These are phyloP conservation scores for Epistrophe grossulariae DNA, from an alignment of 2,888 invertebrate genomes.

Conservation along the genomic window DNA sequence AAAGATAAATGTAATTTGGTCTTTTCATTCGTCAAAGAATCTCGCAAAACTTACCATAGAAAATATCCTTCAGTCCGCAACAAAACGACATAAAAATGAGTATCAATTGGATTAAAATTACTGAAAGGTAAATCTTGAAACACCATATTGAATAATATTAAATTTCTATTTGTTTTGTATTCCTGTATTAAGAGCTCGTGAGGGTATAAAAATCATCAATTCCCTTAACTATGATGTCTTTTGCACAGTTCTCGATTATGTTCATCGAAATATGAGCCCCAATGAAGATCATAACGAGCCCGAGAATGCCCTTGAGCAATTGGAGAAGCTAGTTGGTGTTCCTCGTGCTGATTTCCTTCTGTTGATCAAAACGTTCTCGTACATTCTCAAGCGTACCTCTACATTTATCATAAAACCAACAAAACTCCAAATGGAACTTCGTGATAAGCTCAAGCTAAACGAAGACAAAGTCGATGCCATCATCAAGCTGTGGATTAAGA, in stretches of 20 bases:
- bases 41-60: background rate
- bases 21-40: background rate
- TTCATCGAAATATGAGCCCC: slow-evolving; percentile 83
- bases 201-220: slow-evolving; percentile 83
- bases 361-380: slow-evolving; percentile 83
- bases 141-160: background rate
- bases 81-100: slow-evolving; percentile 77
- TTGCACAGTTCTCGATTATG: slow-evolving; percentile 82
- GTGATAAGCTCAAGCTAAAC: slow-evolving; percentile 84
- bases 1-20: background rate
- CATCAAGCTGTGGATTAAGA: slow-evolving; percentile 85
- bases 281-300: slow-evolving; percentile 78
- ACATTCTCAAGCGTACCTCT: slow-evolving; percentile 84
- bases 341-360: slow-evolving; percentile 81
- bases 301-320: slow-evolving; percentile 82
- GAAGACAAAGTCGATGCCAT: slow-evolving; percentile 85
- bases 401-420: slow-evolving; percentile 86
- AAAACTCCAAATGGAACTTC: slow-evolving; percentile 84
- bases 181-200: slow-evolving; percentile 80
- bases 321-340: slow-evolving; percentile 82
- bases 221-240: slow-evolving; percentile 82
- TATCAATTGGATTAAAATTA: slow-evolving; percentile 81
- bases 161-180: background rate
- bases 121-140: slow-evolving; percentile 78
- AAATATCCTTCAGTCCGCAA: background rate